phyloP scores from a whole-genome alignment of 2,797 vertebrate species.

The Alauda arvensis region DNA sequence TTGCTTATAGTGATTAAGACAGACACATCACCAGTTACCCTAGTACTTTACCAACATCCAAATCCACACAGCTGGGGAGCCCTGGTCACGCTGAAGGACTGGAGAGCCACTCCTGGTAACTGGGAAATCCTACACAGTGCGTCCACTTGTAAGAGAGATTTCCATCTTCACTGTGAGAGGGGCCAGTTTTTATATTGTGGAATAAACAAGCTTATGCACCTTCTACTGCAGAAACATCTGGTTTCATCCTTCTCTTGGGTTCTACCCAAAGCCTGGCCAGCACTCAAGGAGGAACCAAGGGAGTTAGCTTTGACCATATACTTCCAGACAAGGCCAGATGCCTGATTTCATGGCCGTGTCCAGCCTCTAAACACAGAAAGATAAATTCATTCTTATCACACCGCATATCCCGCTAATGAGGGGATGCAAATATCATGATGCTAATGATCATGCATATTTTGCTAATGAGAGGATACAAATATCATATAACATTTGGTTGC shows the following conservation, averaged over 20 bases:
- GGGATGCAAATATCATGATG: neutral
- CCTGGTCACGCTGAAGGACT: neutral
- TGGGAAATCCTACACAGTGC: accelerated
- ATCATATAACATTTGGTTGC: neutral
- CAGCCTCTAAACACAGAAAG: neutral
- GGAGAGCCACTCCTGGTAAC: neutral
- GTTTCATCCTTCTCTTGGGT: neutral
- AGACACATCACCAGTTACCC: neutral
- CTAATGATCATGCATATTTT: neutral
- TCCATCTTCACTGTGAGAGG: neutral
- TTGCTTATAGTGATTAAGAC: neutral
- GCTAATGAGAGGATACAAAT: neutral
- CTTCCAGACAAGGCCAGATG: neutral
- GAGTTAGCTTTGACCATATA: neutral
- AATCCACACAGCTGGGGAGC: neutral
- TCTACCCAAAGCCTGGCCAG: neutral
- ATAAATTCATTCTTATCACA: neutral
- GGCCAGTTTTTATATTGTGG: neutral
- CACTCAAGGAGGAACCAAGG: neutral
- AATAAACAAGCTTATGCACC: neutral
- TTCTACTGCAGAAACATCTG: neutral
- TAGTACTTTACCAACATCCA: neutral
- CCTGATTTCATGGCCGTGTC: neutral
- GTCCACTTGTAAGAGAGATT: accelerated
- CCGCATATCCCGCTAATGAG: neutral